A percentile compares a stretch with the other conserved stretches of the same genome.
Conservation (phyloP, 2,113 vertebrate species). For the Pterophyllum scalare region DNA sequence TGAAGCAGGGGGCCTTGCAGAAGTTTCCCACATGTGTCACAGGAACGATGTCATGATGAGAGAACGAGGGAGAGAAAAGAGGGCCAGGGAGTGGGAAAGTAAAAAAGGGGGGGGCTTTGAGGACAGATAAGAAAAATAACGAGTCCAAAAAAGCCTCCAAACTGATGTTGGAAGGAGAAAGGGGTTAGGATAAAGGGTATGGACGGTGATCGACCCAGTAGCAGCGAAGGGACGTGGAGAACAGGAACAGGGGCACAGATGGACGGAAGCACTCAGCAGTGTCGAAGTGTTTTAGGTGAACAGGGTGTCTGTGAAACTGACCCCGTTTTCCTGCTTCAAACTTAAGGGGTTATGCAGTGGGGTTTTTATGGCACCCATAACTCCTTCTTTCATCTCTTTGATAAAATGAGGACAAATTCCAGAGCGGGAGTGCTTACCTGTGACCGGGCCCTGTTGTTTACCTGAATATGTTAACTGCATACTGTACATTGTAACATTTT, state of each 20-base stretch:
- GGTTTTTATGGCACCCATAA: slow-evolving; percentile 12
- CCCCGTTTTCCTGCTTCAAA: slow-evolving; percentile 34
- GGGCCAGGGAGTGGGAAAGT: slow-evolving; percentile 31
- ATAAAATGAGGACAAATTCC: neutral
- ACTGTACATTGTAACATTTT: slow-evolving; percentile 57
- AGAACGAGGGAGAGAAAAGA: slow-evolving; percentile 34
- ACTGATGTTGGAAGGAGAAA: neutral
- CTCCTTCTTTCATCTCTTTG: slow-evolving; percentile 34
- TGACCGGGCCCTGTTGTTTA: slow-evolving; percentile 43
- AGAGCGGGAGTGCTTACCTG: slow-evolving; percentile 34
- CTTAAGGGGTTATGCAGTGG: slow-evolving; percentile 50
- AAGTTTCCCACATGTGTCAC: slow-evolving; percentile 78
- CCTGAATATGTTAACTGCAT: slow-evolving; percentile 43
- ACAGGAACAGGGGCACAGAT: slow-evolving; percentile 72
- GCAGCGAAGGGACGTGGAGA: slow-evolving; percentile 17
- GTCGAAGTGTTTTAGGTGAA: slow-evolving; percentile 63
- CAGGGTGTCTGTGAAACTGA: slow-evolving; percentile 64
- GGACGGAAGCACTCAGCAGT: slow-evolving; percentile 63
- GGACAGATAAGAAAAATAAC: slow-evolving; percentile 36
- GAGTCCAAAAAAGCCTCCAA: slow-evolving; percentile 10
- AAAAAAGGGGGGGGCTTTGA: slow-evolving; percentile 33
- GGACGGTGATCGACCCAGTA: neutral
- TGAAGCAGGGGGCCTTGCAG: slow-evolving; percentile 67
- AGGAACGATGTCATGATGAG: slow-evolving; percentile 73
- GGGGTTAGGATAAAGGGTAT: slow-evolving; percentile 5